Evolutionary conservation across 2,797 vertebrate species (phyloP).

Genomic region (Leucoraja ocellata): DNA sequence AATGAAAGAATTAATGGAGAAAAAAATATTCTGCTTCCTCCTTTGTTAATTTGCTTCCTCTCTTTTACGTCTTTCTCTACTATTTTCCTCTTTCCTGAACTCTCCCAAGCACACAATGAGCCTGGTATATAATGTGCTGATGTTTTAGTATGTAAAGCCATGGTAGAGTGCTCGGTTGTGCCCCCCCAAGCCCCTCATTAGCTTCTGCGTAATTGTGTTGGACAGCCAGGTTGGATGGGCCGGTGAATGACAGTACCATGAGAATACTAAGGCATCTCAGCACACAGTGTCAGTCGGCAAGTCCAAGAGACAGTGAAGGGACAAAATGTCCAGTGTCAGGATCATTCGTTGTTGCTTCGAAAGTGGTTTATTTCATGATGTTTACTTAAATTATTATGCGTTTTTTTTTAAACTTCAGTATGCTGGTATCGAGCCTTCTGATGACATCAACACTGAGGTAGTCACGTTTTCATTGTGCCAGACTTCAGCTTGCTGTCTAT

Average conservation of each 20-base stretch:
- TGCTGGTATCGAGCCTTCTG: conserved; percentile 71
- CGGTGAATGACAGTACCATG: no score
- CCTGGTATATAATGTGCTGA: not conserved
- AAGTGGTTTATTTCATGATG: not conserved
- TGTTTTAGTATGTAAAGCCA: not conserved
- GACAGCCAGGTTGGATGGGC: not conserved
- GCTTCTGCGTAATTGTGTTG: not conserved
- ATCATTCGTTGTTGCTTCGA: not conserved
- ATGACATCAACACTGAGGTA: conserved; percentile 80
- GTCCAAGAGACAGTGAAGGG: no score
- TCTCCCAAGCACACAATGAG: not conserved
- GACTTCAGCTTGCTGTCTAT: not conserved
- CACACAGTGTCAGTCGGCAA: not conserved
- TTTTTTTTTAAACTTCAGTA: conserved; percentile 62
- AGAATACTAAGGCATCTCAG: not conserved
- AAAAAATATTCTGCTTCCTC: not conserved
- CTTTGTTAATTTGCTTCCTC: not conserved
- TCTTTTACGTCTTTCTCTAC: not conserved
- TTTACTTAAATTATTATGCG: not conserved
- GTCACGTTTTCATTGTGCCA: conserved; percentile 32
- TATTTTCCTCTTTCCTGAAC: not conserved
- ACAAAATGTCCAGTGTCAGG: not conserved
- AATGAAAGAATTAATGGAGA: not conserved
- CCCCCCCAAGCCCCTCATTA: no score
- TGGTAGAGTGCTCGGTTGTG: not conserved